Conservation (phyloP, 2,888 invertebrate genomes). For the Temnothorax unifasciatus region DNA sequence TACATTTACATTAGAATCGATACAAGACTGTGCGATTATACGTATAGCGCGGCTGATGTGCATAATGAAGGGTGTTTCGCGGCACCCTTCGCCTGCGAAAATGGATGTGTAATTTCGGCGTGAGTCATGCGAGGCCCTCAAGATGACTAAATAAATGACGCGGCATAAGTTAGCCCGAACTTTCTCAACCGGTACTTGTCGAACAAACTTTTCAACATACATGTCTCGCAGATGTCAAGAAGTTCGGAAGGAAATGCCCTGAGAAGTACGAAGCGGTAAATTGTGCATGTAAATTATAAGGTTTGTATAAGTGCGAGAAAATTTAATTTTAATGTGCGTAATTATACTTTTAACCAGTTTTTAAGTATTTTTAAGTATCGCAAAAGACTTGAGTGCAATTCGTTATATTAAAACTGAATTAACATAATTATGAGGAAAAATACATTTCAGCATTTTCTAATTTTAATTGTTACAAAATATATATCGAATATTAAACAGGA, state of each 20-base stretch:
- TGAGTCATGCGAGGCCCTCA: conserved; percentile 73
- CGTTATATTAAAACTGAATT: background rate
- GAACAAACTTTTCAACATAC: conserved; percentile 46
- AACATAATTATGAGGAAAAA: background rate
- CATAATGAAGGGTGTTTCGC: conserved; percentile 68
- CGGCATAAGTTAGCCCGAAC: conserved; percentile 20
- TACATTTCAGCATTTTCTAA: background rate
- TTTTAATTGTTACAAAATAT: background rate
- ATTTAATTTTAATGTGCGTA: conserved; percentile 6
- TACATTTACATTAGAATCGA: conserved; percentile 76
- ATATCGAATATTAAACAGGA: background rate
- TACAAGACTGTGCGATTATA: conserved; percentile 47
- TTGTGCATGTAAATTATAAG: conserved; percentile 27
- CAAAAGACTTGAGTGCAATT: background rate
- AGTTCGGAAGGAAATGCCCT: background rate
- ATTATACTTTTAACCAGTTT: background rate
- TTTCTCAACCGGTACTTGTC: conserved; percentile 28
- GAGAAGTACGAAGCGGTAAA: background rate
- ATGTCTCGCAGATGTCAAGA: conserved; percentile 48
- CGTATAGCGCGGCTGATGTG: conserved; percentile 21
- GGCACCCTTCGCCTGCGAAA: conserved; percentile 68
- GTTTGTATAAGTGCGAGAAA: background rate
- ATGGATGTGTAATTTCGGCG: conserved; percentile 75
- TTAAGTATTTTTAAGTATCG: conserved; percentile 4
- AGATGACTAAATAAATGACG: conserved; percentile 47